A percentile compares a stretch with the other conserved stretches of the same genome.
Evolutionary conservation across 2,797 vertebrate genomes (phyloP).

Genomic region (Sebastolobus alascanus): DNA sequence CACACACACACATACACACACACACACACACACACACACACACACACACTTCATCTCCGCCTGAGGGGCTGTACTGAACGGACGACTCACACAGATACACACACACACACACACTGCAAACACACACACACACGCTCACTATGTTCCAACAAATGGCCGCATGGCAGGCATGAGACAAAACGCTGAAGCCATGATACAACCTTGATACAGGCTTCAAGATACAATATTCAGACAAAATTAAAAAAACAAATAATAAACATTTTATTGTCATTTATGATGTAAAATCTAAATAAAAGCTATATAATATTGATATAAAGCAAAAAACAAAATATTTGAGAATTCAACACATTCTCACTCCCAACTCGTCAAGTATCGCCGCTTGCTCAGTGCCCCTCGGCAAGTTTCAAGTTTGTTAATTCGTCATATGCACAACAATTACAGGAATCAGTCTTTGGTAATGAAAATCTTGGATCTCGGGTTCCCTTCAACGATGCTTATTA

Average conservation of each 20-base stretch:
- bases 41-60: constrained; percentile 43
- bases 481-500: too few relatives aligned
- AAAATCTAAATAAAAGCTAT: neutral
- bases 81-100: constrained; percentile 37
- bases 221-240: neutral
- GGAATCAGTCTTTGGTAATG: too few relatives aligned
- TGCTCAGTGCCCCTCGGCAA: too few relatives aligned
- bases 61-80: constrained; percentile 50
- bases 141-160: constrained; percentile 60
- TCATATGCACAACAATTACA: too few relatives aligned
- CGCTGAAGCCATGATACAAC: constrained; percentile 36
- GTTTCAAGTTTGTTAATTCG: too few relatives aligned
- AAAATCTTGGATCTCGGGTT: too few relatives aligned
- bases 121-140: constrained; percentile 12
- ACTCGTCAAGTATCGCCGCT: too few relatives aligned
- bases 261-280: neutral
- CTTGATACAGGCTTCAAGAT: neutral
- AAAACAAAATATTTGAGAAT: neutral
- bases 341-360: neutral
- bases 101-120: constrained; percentile 23
- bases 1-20: constrained; percentile 50
- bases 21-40: constrained; percentile 27
- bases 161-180: constrained; percentile 54
- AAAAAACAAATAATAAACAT: neutral
- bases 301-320: neutral